Conservation (phyloP, 2,888 invertebrate genomes). For the Melinaea menophilus region DNA sequence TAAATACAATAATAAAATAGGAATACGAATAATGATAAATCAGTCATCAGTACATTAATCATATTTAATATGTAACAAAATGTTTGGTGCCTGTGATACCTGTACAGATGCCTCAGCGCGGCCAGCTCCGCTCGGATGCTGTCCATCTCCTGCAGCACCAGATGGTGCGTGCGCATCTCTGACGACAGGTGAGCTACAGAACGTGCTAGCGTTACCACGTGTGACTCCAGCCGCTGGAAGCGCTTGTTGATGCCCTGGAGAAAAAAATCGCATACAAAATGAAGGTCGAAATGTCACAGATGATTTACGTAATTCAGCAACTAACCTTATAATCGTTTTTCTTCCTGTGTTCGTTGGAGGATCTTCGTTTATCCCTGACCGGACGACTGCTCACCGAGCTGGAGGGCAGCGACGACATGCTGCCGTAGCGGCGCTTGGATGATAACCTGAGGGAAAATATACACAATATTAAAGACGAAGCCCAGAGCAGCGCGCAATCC, state of each 20-base stretch:
- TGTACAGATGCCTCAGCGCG: conserved; percentile 83
- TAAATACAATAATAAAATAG: too few species aligned
- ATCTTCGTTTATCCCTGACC: conserved; percentile 82
- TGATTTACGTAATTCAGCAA: conserved; percentile 5
- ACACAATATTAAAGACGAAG: too few species aligned
- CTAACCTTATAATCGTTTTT: conserved; percentile 83
- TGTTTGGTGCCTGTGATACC: conserved; percentile 40
- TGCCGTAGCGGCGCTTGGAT: conserved; percentile 83
- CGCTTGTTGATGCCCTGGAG: conserved; percentile 88
- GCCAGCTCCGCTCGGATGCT: conserved; percentile 89
- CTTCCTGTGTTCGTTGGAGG: conserved; percentile 83
- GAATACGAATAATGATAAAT: too few species aligned
- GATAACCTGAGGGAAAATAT: conserved; percentile 50
- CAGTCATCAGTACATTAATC: too few species aligned
- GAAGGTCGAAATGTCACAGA: neutral
- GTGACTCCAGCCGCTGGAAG: conserved; percentile 92
- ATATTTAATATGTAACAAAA: too few species aligned
- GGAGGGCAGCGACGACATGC: conserved; percentile 89
- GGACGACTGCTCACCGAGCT: conserved; percentile 89
- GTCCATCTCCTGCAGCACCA: conserved; percentile 94
- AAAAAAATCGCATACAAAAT: neutral
- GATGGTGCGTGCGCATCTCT: conserved; percentile 93
- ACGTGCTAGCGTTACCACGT: conserved; percentile 92
- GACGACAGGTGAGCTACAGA: conserved; percentile 94
- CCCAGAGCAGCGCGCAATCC: too few species aligned